Evolutionary conservation across 2,113 vertebrate species (phyloP), one percentile per base, ranked within the genome.

Genomic region (Terrapene triunguis): DNA sequence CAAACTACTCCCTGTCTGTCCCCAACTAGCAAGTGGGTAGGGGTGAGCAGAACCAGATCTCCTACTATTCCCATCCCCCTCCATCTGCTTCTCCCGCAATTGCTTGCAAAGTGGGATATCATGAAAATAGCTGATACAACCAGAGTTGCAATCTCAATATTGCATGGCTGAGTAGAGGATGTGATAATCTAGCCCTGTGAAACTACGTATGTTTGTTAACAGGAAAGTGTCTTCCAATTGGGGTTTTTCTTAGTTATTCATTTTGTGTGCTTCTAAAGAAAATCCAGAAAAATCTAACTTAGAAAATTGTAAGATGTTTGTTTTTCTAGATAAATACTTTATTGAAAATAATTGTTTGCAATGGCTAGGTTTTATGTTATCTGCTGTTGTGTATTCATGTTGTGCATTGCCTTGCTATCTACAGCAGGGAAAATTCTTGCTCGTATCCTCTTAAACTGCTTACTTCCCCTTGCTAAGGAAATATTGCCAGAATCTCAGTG

Each of bases 171-270:
- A 44, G 76, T 82, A 76, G 0, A 0, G n/a, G 57, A 62, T 65
- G 44, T 17, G 62, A 84, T 91, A 80, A 72, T 24, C 78, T 22
- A 84, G 7, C 14, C 62, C 13, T 10, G 1, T 35, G 3, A 9
- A 82, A 84, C 9, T 44, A 3, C 51, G 59, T 16, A 47, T 35
- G 6, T 44, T 86, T 87, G 83, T 94, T 3, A 32, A 87, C 80
- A 82, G 2, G 65, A 89, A 84, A 86, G 10, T 72, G 2, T 29
- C 54, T 90, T 84, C 84, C 53, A 82, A 0, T 11, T 76, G 42
- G 12, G 3, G 21, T 76, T 91, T 96, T 93, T 97, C 95, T 91
- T 95, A 65, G 90, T 89, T 88, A 91, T 78, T 51, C 38, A 91
- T 94, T 94, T 91, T 82, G 54, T 32, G 48, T 51, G 4, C 59